phyloP scores from a whole-genome alignment of 2,888 invertebrate species.

The Rosalia funebris region DNA sequence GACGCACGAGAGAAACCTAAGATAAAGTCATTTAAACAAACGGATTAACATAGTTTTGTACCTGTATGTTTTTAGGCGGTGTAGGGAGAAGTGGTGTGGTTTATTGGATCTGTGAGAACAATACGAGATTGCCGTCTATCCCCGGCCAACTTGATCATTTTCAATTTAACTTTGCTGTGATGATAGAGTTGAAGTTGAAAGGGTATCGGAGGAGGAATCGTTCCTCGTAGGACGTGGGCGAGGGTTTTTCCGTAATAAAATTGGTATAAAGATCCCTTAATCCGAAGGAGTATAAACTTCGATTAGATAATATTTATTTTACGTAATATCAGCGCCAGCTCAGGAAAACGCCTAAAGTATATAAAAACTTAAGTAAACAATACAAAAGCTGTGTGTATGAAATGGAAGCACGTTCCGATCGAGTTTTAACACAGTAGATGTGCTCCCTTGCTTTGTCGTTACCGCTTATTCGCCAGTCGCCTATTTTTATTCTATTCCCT shows the following conservation, averaged over 20 bases:
- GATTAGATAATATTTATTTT: conserved; percentile 37
- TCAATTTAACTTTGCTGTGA: neutral
- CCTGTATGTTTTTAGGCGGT: no score
- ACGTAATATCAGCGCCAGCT: conserved; percentile 34
- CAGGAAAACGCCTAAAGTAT: conserved; percentile 32
- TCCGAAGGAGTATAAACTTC: conserved; percentile 33
- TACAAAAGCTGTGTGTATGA: conserved; percentile 37
- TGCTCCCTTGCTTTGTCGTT: conserved; percentile 30
- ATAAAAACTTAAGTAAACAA: conserved; percentile 37
- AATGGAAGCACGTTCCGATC: conserved; percentile 40
- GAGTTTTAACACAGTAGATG: conserved; percentile 32
- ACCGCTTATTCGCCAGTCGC: conserved; percentile 19
- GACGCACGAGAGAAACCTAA: no score
- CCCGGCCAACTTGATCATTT: no score
- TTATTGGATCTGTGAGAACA: no score
- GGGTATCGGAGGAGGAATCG: neutral
- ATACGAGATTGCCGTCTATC: no score
- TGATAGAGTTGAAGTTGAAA: neutral
- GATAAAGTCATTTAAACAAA: no score
- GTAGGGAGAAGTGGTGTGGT: no score
- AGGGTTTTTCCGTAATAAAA: conserved; percentile 8
- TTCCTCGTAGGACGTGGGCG: neutral
- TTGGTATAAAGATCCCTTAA: conserved; percentile 30
- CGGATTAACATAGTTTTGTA: no score
- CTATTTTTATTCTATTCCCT: conserved; percentile 26